Evolutionary conservation across 2,113 vertebrate genomes (phyloP).

Genomic region (Albula glossodonta): DNA sequence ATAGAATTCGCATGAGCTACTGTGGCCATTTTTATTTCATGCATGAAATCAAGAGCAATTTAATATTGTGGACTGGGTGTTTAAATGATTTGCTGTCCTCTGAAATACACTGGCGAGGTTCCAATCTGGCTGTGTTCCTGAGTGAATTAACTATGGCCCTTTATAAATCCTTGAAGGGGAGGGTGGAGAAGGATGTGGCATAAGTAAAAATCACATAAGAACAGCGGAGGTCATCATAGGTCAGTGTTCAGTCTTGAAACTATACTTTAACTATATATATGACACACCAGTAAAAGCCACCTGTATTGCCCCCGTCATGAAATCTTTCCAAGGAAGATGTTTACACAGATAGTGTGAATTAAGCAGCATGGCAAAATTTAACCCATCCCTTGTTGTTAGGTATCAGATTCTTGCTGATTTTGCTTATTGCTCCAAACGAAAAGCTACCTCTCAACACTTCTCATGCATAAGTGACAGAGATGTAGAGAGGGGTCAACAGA

Average conservation of each 20-base stretch:
- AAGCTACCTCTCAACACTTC: background rate
- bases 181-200: background rate
- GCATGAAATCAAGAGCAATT: conserved; percentile 53
- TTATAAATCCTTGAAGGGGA: conserved; percentile 58
- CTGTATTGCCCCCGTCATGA: too few relatives aligned
- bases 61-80: conserved; percentile 57
- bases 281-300: too few relatives aligned
- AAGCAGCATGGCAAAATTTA: too few relatives aligned
- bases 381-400: too few relatives aligned
- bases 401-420: too few relatives aligned
- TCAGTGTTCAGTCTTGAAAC: too few relatives aligned
- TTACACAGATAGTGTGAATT: too few relatives aligned
- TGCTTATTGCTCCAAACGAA: too few relatives aligned
- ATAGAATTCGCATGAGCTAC: conserved; percentile 48
- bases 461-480: conserved; percentile 26
- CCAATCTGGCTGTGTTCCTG: conserved; percentile 64
- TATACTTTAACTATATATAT: too few relatives aligned
- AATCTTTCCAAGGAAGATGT: too few relatives aligned
- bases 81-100: conserved; percentile 73
- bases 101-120: conserved; percentile 69
- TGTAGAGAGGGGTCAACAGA: conserved; percentile 47
- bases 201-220: conserved; percentile 69
- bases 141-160: conserved; percentile 66
- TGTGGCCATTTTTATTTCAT: conserved; percentile 11
- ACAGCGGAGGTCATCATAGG: conserved; percentile 50